Evolutionary conservation across 2,797 vertebrate genomes (phyloP), one percentile per base, ranked within the genome.

Genomic region (Neosilurus mollespiculum): DNA sequence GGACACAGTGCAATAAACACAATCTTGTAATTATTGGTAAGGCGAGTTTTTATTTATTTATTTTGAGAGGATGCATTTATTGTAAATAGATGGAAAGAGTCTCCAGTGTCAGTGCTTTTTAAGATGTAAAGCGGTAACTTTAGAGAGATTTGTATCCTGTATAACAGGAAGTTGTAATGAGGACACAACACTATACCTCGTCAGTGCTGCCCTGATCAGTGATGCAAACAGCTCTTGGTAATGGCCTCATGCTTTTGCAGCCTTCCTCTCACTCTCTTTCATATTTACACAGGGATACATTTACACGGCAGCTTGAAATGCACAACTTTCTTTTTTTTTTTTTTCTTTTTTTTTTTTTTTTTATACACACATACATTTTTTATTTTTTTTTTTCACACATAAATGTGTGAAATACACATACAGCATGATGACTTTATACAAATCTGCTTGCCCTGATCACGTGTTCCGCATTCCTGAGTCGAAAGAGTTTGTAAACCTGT

Each of bases 161-260:
- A 53, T 65, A 79, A 78, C 58, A 66, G 24, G 61, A 65, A 79
- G 61, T 78, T 51, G 15, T 62, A 64, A 66, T 4, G 14, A 64
- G 43, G 16, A 30, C 2, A 6, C 43, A 11, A 53, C 24, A 7
- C 15, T 64, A 26, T 37, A 53, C 59, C 22, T 78, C 2, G 5
- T 18, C 61, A 65, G 18, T 18, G 24, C 22, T 77, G 30, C 14
- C 43, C 12, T 53, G 49, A 65, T 79, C n/a, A 53, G 62, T 22
- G 65, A 22, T 51, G 15, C 59, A 51, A 78, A 78, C 20, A 78
- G 34, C 22, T 49, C 59, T 78, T 18, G 76, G 11, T 62, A 64
- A 78, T 14, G 2, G 54, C 2, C 54, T 59, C 30, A 3, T 78
- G 58, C 22, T 15, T 49, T 24, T 62, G 11, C 34, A 78, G 30